phyloP scores from a whole-genome alignment of 2,113 vertebrate species.

The Zeus faber region DNA sequence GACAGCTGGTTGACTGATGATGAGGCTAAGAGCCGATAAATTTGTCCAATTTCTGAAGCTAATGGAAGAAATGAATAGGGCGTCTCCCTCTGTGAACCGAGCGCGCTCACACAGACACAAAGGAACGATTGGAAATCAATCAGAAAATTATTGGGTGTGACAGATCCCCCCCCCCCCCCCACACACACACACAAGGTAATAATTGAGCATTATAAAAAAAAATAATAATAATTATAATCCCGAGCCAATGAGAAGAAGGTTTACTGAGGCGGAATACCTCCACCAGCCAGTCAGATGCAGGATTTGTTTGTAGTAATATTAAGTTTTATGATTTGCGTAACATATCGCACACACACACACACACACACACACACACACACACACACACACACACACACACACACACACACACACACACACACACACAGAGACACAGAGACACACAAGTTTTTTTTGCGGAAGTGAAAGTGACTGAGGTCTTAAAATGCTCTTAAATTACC shows the following conservation, averaged over 20 bases:
- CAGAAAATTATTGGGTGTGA: slow-evolving; percentile 23
- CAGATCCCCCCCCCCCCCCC: no score
- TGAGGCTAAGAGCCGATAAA: slow-evolving; percentile 8
- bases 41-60: slow-evolving; percentile 19
- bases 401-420: not conserved
- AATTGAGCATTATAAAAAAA: no score
- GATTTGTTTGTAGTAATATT: no score
- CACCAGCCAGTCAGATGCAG: slow-evolving; percentile 1
- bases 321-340: no score
- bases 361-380: not conserved
- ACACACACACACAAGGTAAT: no score
- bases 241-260: slow-evolving; percentile 12
- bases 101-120: not conserved
- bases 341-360: no score
- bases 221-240: no score
- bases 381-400: not conserved
- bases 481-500: slow-evolving; percentile 43
- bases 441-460: slow-evolving; percentile 13
- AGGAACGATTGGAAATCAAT: slow-evolving; percentile 15
- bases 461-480: slow-evolving; percentile 20
- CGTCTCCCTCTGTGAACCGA: not conserved
- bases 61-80: slow-evolving; percentile 12
- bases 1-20: slow-evolving; percentile 11
- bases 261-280: not conserved
- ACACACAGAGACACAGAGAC: not conserved